These are phyloP conservation scores for Jacana jacana DNA, from an alignment of 2,113 vertebrate species.

Conservation along the genomic window DNA sequence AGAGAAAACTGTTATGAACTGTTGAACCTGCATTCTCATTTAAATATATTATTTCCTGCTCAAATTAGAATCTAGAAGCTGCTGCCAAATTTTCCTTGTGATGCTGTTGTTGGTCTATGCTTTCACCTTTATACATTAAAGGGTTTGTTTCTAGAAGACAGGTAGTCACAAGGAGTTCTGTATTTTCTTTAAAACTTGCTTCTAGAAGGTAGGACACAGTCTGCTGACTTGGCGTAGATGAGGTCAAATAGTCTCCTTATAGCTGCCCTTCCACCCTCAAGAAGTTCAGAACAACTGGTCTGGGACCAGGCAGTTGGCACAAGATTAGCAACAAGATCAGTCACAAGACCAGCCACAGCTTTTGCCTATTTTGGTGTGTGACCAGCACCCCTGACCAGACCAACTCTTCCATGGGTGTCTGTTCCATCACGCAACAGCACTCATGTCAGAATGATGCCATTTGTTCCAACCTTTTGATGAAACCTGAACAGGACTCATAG, in stretches of 20 bases:
- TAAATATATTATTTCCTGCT: conserved; percentile 23
- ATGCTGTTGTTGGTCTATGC: not conserved
- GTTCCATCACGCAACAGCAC: not conserved
- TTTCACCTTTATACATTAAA: not conserved
- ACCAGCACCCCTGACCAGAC: not conserved
- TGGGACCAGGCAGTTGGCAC: not conserved
- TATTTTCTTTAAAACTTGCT: not conserved
- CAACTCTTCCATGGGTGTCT: not conserved
- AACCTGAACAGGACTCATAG: not conserved
- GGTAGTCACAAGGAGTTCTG: not conserved
- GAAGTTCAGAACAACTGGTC: not conserved
- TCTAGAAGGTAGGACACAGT: not conserved
- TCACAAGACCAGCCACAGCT: not conserved
- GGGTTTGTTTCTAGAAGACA: not conserved
- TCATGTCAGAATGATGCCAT: not conserved
- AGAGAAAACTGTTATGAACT: not conserved
- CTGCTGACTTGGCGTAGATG: not conserved
- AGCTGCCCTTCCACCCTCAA: not conserved
- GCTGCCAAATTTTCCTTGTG: not conserved
- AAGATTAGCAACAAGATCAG: not conserved
- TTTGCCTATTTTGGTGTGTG: not conserved
- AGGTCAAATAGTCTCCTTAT: not conserved
- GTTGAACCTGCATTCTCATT: conserved; percentile 8
- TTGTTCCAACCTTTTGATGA: not conserved
- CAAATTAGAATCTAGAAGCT: not conserved